Conservation (phyloP, 1,140 invertebrate species). For the Teleopsis dalmanni region DNA sequence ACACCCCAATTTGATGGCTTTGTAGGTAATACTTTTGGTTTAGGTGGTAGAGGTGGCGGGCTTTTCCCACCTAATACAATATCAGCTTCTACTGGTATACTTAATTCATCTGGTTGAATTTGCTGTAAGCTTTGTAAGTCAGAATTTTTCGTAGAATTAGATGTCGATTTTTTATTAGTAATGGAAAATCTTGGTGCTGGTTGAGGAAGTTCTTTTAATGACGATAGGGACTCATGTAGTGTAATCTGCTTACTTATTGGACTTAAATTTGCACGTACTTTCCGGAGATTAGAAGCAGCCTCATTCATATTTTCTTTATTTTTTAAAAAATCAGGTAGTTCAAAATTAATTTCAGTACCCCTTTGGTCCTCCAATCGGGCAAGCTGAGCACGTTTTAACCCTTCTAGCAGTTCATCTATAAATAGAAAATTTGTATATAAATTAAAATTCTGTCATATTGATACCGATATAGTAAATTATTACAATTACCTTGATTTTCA, state of each 20-base stretch:
- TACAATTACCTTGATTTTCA: constrained; percentile 58
- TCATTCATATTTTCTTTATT: constrained; percentile 46
- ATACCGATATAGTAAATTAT: not conserved
- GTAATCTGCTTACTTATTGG: constrained; percentile 10
- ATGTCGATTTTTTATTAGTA: constrained; percentile 18
- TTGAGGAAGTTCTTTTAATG: constrained; percentile 20
- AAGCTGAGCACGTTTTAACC: constrained; percentile 66
- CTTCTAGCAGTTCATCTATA: constrained; percentile 60
- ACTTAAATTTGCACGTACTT: constrained; percentile 16
- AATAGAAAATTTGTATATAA: too few species aligned
- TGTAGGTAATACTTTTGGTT: constrained; percentile 52
- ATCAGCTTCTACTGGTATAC: not conserved
- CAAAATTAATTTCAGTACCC: constrained; percentile 72
- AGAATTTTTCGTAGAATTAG: constrained; percentile 1
- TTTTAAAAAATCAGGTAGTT: constrained; percentile 72
- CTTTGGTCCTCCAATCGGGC: constrained; percentile 72
- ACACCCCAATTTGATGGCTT: constrained; percentile 52
- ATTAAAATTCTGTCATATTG: not conserved
- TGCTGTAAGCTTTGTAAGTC: too few species aligned
- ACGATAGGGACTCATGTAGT: constrained; percentile 5
- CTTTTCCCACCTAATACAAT: constrained; percentile 23
- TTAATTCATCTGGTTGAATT: not conserved
- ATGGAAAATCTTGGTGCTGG: constrained; percentile 39
- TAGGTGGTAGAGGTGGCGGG: constrained; percentile 52
- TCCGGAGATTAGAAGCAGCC: constrained; percentile 31